phyloP scores from a whole-genome alignment of 2,888 invertebrate genomes.

The Acleris holmiana region DNA sequence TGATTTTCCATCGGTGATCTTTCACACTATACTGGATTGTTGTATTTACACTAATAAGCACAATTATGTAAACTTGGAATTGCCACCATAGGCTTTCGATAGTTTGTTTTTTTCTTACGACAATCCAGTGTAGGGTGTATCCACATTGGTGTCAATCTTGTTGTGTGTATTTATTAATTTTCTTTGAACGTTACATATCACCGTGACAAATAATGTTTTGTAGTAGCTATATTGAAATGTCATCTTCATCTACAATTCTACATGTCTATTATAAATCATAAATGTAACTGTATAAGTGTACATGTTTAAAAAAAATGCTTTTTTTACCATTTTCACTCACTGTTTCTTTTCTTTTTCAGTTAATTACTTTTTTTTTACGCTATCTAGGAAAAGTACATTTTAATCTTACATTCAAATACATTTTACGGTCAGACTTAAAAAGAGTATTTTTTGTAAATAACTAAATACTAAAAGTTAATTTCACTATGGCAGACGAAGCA shows the following conservation, averaged over 20 bases:
- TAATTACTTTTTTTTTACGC: conserved; percentile 22
- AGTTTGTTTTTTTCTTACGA: not conserved
- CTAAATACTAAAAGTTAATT: not conserved
- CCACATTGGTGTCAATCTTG: not conserved
- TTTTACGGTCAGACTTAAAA: conserved; percentile 34
- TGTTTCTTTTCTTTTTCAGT: conserved; percentile 30
- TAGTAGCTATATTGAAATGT: conserved; percentile 26
- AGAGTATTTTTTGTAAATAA: not conserved
- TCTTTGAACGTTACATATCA: conserved; percentile 74
- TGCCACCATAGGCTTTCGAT: too few species aligned
- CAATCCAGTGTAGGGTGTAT: conserved; percentile 18
- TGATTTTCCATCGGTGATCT: conserved; percentile 4
- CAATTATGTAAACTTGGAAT: not conserved
- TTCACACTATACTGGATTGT: conserved; percentile 27
- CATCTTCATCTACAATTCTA: conserved; percentile 5
- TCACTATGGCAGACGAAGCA: too few species aligned
- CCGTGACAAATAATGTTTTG: conserved; percentile 73
- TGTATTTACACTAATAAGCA: not conserved
- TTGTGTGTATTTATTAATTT: conserved; percentile 44
- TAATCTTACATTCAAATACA: conserved; percentile 35
- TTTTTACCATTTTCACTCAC: conserved; percentile 13
- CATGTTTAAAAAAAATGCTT: conserved; percentile 43
- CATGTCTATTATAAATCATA: conserved; percentile 33
- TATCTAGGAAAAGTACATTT: conserved; percentile 2
- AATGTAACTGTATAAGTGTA: conserved; percentile 44